Evolutionary conservation across 1,140 invertebrate genomes (phyloP), one percentile per base, ranked within the genome.

Genomic region (Nilaparvata lugens): DNA sequence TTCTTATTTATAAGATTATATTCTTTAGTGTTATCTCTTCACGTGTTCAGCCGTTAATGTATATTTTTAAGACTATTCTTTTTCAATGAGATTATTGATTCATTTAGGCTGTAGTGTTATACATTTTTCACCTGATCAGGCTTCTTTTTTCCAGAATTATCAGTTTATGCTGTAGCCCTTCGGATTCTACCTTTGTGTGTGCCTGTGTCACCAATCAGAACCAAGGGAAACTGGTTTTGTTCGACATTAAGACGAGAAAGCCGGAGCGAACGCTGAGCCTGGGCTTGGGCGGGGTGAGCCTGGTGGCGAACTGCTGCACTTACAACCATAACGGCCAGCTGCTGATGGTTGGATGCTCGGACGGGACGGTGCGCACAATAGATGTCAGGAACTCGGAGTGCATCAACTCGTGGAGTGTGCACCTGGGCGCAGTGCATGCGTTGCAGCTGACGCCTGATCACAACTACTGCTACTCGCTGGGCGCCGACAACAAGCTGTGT

Each of bases 311-410:
- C 14, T 83, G 81, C 63, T 82, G 78, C 40, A 72, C 77, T 0
- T 85, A 82, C 66, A 86, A 85, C 67, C 83, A 83, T 58, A 84
- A 83, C 70, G 83, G 84, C n/a, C 82, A 84, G 62, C 68, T 85
- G 7, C 66, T 86, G 14, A 74, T 85, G 9, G 78, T 79, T 25
- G 84, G 83, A 18, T 73, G 78, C 13, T 80, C 75, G 2, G 83
- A 86, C 72, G 84, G 84, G 4, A 75, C 75, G 55, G 75, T 84
- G 38, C 70, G 80, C 31, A 77, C 84, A 54, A 79, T 83, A 65
- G 79, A 84, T 70, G 61, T 82, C 7, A 68, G 79, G 52, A 74
- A 79, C 60, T 76, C 75, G 28, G 81, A 83, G 64, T 79, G 79
- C 65, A 80, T 85, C 7, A 76, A 82, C 55, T 77, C 59, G n/a